Base-by-base conservation (phyloP, 2,888 invertebrate species). In the Polydrusus cervinus region DNA sequence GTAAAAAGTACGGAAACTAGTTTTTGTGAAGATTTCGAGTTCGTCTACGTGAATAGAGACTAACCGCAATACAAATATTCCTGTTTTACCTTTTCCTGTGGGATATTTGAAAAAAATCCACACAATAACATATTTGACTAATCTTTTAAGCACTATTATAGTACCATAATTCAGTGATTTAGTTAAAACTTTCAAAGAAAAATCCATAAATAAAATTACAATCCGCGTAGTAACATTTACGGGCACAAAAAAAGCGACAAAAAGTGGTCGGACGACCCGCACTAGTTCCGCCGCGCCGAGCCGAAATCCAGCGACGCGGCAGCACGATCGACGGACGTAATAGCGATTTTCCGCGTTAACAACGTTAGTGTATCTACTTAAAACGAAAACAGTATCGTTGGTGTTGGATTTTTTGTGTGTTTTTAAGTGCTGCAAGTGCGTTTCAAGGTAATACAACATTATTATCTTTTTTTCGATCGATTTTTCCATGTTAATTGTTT, bases 271-370 rank as follows among this genome's bases (percentile, higher is more conserved):
- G 16, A 20, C 49, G 51, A 61, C 61, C 25, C 43, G n/a, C 16
- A 10, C 34, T 34, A 60, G 38, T 60, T 57, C 47, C n/a, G n/a
- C n/a, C n/a, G n/a, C n/a, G n/a, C n/a, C n/a, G n/a, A n/a, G n/a
- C 25, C 60, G 30, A 38, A 67, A 60, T 66, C 53, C 20, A 18
- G 66, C 18, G n/a, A 18, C 25, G 66, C n/a, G n/a, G 16, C 25
- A 9, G 74, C 43, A 65, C 45, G 34, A 74, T 65, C 70, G 74
- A 74, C 74, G 74, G 74, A 70, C 74, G 70, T 69, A 20, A 53
- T 47, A 25, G 40, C 60, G 45, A 57, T 20, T 60, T 60, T 45
- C 45, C 45, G 60, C 34, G 45, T 45, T 57, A 30, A 34, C 38
- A 47, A 69, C 57, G 43, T 43, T 55, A 18, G 20, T 55, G n/a